These are phyloP conservation scores for Hyperoodon ampullatus DNA, from an alignment of 2,113 vertebrate genomes.

Conservation along the genomic window DNA sequence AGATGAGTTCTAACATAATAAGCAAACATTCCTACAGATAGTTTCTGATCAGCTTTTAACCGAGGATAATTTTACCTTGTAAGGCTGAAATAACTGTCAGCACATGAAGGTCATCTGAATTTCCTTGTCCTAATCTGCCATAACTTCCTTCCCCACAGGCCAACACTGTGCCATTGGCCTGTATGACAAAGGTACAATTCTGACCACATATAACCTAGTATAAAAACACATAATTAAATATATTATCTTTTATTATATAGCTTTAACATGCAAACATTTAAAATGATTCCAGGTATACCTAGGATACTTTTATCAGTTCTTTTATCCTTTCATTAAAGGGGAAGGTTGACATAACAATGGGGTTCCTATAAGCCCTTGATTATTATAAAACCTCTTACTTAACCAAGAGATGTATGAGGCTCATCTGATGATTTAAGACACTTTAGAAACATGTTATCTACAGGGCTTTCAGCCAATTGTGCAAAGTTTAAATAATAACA, in stretches of 20 bases:
- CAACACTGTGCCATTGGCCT: constrained; percentile 90
- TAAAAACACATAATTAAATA: constrained; percentile 62
- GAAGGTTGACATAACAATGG: background rate
- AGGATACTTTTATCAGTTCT: background rate
- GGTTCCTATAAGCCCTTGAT: background rate
- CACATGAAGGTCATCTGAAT: constrained; percentile 91
- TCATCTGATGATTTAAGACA: background rate
- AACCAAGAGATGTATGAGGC: background rate
- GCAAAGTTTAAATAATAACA: constrained; percentile 13
- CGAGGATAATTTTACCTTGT: constrained; percentile 84
- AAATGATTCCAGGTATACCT: background rate
- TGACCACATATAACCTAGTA: constrained; percentile 90
- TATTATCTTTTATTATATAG: constrained; percentile 25
- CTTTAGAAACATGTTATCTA: background rate
- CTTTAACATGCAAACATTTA: background rate
- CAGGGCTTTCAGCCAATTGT: background rate
- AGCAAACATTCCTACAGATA: background rate
- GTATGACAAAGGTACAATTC: constrained; percentile 91
- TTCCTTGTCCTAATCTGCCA: constrained; percentile 90
- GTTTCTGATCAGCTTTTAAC: background rate
- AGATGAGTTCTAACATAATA: background rate
- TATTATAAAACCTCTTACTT: constrained; percentile 43
- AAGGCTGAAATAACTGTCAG: constrained; percentile 90
- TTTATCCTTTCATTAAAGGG: constrained; percentile 29
- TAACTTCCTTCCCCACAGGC: constrained; percentile 92